Evolutionary conservation across 2,888 invertebrate genomes (phyloP), one percentile per base, ranked within the genome.

Genomic region (Dynastes maya): DNA sequence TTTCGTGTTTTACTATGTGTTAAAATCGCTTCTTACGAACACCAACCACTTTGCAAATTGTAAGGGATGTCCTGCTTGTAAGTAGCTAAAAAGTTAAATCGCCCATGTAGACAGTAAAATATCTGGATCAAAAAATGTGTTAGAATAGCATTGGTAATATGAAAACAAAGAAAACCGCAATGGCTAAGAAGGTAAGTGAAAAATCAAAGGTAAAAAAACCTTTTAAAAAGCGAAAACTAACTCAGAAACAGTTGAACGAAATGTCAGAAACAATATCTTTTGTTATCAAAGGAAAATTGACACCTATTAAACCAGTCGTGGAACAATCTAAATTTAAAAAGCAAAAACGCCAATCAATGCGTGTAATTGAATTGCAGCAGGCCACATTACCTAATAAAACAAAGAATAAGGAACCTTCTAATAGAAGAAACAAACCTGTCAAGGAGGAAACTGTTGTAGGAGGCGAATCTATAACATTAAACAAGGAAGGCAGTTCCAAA

Each of bases 251-350:
- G 29, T 79, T 84, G 76, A 85, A 86, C 78, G 88, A 88, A 8
- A 85, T 88, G 64, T 86, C 88, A 4, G 88, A 88, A 82, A 88
- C 89, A 2, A 88, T 88, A 78, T 86, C 88, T 3, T 88, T 87
- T 80, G 88, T 88, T n/a, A 87, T 88, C 40, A 87, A 88, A 81
- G 88, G 88, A 49, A 87, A 89, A 82, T 79, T 88, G 37, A 86
- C 87, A 2, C 87, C 87, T 2, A 84, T 87, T 16, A 86, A 86
- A 80, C 83, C 86, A 45, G 83, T 82, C 53, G 53, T 74, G 16
- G 65, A 74, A 37, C 72, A 77, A 22, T 37, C 74, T 1, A 74
- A 77, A 58, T 77, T 79, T 58, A 79, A 79, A 79, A 70, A 80
- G 72, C 78, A 72, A 84, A 77, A 80, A 84, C 61, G 83, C 77